Percentiles rank a stretch among this genome's conserved stretches.
Conservation (phyloP, 2,888 invertebrate species). For the Melikaiella ostensackeni region DNA sequence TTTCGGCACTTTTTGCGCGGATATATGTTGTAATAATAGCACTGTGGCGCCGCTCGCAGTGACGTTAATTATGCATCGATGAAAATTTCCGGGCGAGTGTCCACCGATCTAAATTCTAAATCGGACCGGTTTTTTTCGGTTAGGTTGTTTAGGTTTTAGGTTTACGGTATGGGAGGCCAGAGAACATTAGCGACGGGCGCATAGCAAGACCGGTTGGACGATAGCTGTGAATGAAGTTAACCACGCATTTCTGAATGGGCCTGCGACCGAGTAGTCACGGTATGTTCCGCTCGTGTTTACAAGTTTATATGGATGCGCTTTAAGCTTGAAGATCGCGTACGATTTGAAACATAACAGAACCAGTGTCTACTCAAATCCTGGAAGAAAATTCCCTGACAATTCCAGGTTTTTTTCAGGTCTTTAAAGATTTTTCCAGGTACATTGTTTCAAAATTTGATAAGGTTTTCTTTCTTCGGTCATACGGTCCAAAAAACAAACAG, state of each 20-base stretch:
- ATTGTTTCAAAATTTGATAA: too few species aligned
- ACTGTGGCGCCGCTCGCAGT: not conserved
- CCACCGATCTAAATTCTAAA: conserved; percentile 9
- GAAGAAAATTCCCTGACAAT: too few species aligned
- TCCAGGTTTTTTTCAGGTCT: too few species aligned
- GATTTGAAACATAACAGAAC: conserved; percentile 68
- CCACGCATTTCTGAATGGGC: conserved; percentile 65
- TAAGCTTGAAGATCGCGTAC: conserved; percentile 54
- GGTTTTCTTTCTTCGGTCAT: too few species aligned
- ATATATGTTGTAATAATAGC: not conserved
- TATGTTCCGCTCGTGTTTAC: conserved; percentile 70
- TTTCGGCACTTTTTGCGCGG: not conserved
- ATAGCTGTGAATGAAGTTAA: conserved; percentile 69
- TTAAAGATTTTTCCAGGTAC: too few species aligned
- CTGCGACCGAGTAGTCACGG: conserved; percentile 53
- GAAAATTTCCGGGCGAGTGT: conserved; percentile 1
- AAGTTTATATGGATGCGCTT: conserved; percentile 65
- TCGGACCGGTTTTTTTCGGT: not conserved
- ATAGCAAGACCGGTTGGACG: conserved; percentile 50
- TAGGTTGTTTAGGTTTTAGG: conserved; percentile 1
- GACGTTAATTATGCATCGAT: not conserved
- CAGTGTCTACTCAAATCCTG: too few species aligned
- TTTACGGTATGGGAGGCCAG: conserved; percentile 49
- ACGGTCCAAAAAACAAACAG: too few species aligned
- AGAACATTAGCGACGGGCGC: conserved; percentile 44